A percentile compares a stretch with the other conserved stretches of the same genome.
phyloP scores from a whole-genome alignment of 2,113 vertebrate genomes.

The Psammodynastes pulverulentus region DNA sequence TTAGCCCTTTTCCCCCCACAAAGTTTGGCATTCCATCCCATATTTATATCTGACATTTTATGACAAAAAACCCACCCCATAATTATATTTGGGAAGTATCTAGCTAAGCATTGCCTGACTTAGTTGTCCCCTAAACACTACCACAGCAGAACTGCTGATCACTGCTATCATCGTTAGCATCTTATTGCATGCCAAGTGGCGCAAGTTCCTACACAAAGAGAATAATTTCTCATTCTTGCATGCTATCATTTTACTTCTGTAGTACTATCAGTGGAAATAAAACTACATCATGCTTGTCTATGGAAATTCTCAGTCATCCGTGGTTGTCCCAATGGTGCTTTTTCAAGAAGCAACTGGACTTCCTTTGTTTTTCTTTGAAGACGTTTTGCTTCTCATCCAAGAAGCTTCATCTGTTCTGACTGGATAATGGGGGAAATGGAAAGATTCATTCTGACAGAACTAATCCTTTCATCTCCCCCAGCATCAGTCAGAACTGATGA shows the following conservation, averaged over 20 bases:
- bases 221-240: not conserved
- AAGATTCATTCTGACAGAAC: not conserved
- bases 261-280: slow-evolving; percentile 27
- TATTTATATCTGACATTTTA: slow-evolving; percentile 28
- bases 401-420: not conserved
- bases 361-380: not conserved
- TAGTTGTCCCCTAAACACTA: not conserved
- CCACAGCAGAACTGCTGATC: not conserved
- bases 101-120: not conserved
- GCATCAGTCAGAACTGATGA: not conserved
- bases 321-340: not conserved
- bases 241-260: slow-evolving; percentile 11
- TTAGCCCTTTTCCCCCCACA: not conserved
- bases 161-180: not conserved
- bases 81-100: slow-evolving; percentile 16
- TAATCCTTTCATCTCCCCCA: not conserved
- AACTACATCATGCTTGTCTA: not conserved
- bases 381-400: not conserved
- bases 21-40: not conserved
- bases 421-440: not conserved
- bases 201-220: slow-evolving; percentile 2
- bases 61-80: not conserved
- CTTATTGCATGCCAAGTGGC: not conserved
- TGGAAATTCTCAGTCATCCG: not conserved
- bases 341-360: not conserved